Base-by-base conservation (phyloP, 2,888 invertebrate species). In the Apamea crenata region DNA sequence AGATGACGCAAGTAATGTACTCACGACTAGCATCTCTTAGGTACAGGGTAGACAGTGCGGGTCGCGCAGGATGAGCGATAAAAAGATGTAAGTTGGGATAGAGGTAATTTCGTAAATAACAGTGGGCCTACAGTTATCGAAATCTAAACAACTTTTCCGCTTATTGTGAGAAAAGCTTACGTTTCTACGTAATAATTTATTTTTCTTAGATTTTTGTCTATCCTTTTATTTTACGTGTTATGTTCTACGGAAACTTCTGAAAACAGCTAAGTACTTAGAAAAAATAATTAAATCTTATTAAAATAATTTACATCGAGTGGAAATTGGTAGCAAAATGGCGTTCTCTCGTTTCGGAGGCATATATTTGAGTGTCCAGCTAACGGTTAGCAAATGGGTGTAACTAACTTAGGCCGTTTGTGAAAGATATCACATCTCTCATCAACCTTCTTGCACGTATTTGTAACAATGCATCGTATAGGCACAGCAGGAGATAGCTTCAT, bases 401-500 rank as follows among this genome's bases (percentile, higher is more conserved):
- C 12, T n/a, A 56, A 56, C 25, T n/a, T 59, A 59, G 12, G 4
- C 56, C n/a, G n/a, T 56, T 56, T 53, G 10, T 56, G 56, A 3
- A n/a, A 69, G 40, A 69, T 63, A 59, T 67, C 36, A 40, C 8
- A 73, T 16, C 14, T 53, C 63, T 72, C 67, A 77, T 59, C 81
- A 74, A 81, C 82, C 73, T 76, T 78, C 66, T 65, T 25, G 59
- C 36, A 59, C n/a, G 63, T 81, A 88, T 88, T 89, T 77, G 84
- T 87, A 90, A 90, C 88, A 92, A 91, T 91, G 89, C 40, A 91
- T 88, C 82, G 79, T 75, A 74, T 78, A 90, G 84, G 82, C 80
- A 53, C 85, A 69, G 85, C 92, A 89, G 93, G 93, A 89, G 93
- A 92, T 59, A 59, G 56, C n/a, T n/a, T 86, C 91, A 85, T 82